Base-by-base conservation (phyloP, 2,888 invertebrate genomes). In the Serripes groenlandicus region DNA sequence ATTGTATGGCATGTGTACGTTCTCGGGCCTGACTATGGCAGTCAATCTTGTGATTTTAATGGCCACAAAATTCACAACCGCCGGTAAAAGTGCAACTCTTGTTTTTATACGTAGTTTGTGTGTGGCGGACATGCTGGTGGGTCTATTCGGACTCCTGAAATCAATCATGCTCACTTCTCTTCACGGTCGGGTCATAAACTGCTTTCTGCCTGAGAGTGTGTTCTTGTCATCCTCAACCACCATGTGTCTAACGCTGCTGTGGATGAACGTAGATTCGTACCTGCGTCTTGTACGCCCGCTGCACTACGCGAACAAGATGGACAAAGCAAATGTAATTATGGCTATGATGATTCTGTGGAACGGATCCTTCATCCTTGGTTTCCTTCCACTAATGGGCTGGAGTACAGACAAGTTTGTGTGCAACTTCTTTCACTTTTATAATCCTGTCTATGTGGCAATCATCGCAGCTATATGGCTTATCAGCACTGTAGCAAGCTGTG, bases 191-290 rank as follows among this genome's bases (percentile, higher is more conserved):
- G 69, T 75, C n/a, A 88, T 91, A 0, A 92, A 93, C 82, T 92
- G 91, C 80, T 93, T 93, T 82, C 86, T 93, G 32, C 91, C 92
- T 1, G 93, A 93, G 56, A 92, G 92, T 72, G 72, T 93, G 18
- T 89, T 93, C 26, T 86, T 93, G 52, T 89, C 91, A 0, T 91
- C 91, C 0, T 85, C 90, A 7, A 89, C 91, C 1, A 90, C 92
- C 5, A 88, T 89, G 21, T 87, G 88, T 42, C 70, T 91, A 26
- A 89, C 91, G 0, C 81, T 92, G 11, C 78, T 93, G 15, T 89
- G 89, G 81, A 79, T 92, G 23, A 90, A 91, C 71, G 54, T 89
- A 15, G 92, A 93, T 80, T 88, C 91, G 23, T 91, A 85, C 78
- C 68, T 91, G 9, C 87, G 90, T 54, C 84, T 93, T 30, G 72